A percentile compares a stretch with the other conserved stretches of the same genome.
These are phyloP conservation scores for Acanthococcus lagerstroemiae DNA, from an alignment of 2,888 invertebrate species.

Conservation along the genomic window DNA sequence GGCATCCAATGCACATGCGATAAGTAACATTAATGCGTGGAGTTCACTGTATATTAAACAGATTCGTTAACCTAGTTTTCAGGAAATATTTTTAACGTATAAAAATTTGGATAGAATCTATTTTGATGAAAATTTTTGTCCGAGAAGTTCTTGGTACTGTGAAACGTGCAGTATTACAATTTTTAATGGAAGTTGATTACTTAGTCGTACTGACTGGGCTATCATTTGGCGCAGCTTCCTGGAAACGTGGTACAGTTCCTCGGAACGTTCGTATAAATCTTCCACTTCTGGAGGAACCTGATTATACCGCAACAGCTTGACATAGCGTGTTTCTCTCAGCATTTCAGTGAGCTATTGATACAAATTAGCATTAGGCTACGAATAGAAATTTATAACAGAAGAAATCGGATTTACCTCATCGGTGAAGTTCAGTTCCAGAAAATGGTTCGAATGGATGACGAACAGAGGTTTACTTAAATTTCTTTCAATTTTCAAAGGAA, in stretches of 20 bases:
- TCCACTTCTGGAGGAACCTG: slow-evolving; percentile 10
- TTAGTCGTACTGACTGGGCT: slow-evolving; percentile 13
- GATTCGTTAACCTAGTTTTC: too few species aligned
- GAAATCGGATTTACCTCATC: slow-evolving; percentile 23
- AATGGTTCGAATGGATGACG: slow-evolving; percentile 4
- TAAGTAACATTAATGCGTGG: too few species aligned
- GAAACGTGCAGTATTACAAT: too few species aligned
- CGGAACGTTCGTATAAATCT: slow-evolving; percentile 17
- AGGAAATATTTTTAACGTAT: neutral
- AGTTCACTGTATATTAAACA: too few species aligned
- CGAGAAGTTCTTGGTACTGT: too few species aligned
- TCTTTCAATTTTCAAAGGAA: slow-evolving; percentile 17
- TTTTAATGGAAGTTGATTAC: neutral
- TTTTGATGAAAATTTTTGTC: neutral
- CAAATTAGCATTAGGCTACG: neutral
- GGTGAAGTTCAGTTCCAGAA: slow-evolving; percentile 25
- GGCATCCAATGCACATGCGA: too few species aligned
- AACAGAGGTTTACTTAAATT: slow-evolving; percentile 15
- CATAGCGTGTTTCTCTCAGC: slow-evolving; percentile 21
- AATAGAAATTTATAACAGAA: too few species aligned
- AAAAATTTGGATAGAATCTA: neutral
- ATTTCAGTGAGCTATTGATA: slow-evolving; percentile 8
- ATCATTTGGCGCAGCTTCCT: slow-evolving; percentile 11
- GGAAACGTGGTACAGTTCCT: slow-evolving; percentile 14
- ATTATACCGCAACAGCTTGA: slow-evolving; percentile 19